Percentiles rank a stretch among this genome's conserved stretches.
These are phyloP conservation scores for Actinostola sp. DNA, from an alignment of 92 coral and sea anemone species.

Conservation along the genomic window DNA sequence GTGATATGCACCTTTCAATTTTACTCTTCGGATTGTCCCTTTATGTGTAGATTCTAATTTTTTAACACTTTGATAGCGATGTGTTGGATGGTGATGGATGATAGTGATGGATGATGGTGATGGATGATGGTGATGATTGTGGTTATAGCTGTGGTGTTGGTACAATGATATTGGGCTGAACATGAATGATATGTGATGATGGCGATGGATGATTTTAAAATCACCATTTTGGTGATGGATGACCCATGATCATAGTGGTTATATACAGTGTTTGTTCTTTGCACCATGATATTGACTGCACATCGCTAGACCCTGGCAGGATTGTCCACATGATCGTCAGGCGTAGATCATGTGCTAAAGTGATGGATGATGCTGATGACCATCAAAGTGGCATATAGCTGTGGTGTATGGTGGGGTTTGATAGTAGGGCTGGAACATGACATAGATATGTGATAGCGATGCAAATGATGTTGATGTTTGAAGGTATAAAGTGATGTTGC, in stretches of 20 bases:
- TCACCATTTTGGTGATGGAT: no score
- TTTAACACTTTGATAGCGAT: not conserved
- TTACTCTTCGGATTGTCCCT: no score
- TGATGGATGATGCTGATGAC: constrained; percentile 87
- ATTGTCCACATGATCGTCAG: constrained; percentile 68
- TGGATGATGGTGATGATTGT: no score
- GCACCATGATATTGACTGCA: no score
- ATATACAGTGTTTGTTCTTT: no score
- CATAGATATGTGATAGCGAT: not conserved
- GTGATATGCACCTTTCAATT: no score
- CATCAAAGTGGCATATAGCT: constrained; percentile 72
- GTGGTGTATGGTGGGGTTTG: constrained; percentile 97
- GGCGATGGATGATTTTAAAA: no score
- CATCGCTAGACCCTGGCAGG: constrained; percentile 77
- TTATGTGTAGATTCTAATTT: no score
- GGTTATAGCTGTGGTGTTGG: not conserved
- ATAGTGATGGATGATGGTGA: not conserved
- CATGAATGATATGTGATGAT: no score
- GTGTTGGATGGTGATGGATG: not conserved
- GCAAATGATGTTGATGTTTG: no score
- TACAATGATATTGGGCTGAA: not conserved
- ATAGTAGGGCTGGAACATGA: constrained; percentile 89
- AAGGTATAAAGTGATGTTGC: no score
- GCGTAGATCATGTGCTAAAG: constrained; percentile 92
- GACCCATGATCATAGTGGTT: no score